Evolutionary conservation across 2,888 invertebrate species (phyloP).

Genomic region (Empis stercorea): DNA sequence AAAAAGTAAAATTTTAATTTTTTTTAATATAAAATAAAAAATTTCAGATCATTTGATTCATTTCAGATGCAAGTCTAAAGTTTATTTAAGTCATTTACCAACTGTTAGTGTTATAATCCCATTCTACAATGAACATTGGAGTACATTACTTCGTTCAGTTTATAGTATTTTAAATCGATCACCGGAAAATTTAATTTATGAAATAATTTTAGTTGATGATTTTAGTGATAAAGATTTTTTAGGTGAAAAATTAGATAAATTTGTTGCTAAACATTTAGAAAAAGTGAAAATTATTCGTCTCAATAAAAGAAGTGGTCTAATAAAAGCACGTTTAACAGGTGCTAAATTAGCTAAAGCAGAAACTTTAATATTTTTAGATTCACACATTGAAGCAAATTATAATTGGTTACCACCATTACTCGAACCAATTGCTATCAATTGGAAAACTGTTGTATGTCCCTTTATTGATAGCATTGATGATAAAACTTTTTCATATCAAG

Average conservation of each 20-base stretch:
- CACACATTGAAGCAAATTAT: slow-evolving; percentile 81
- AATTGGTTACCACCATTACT: slow-evolving; percentile 87
- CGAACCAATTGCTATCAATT: slow-evolving; percentile 78
- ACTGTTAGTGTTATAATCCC: slow-evolving; percentile 81
- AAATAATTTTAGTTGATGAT: slow-evolving; percentile 82
- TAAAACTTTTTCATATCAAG: slow-evolving; percentile 82
- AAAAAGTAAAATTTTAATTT: too few relatives aligned
- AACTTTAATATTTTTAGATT: slow-evolving; percentile 78
- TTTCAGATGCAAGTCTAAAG: slow-evolving; percentile 24
- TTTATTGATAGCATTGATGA: slow-evolving; percentile 92
- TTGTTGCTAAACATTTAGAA: slow-evolving; percentile 52
- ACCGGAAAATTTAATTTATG: slow-evolving; percentile 70
- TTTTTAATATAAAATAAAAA: background rate
- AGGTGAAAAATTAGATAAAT: slow-evolving; percentile 61
- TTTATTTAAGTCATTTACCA: slow-evolving; percentile 38
- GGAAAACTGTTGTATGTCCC: slow-evolving; percentile 83
- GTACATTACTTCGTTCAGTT: slow-evolving; percentile 68
- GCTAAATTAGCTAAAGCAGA: slow-evolving; percentile 66
- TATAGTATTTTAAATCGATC: slow-evolving; percentile 74
- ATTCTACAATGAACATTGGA: slow-evolving; percentile 89
- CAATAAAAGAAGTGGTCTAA: slow-evolving; percentile 64
- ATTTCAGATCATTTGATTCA: background rate
- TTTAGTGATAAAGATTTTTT: slow-evolving; percentile 56
- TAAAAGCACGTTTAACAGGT: slow-evolving; percentile 76
- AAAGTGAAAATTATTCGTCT: slow-evolving; percentile 71